Conservation (phyloP, 2,113 vertebrate genomes). For the Cromileptes altivelis region DNA sequence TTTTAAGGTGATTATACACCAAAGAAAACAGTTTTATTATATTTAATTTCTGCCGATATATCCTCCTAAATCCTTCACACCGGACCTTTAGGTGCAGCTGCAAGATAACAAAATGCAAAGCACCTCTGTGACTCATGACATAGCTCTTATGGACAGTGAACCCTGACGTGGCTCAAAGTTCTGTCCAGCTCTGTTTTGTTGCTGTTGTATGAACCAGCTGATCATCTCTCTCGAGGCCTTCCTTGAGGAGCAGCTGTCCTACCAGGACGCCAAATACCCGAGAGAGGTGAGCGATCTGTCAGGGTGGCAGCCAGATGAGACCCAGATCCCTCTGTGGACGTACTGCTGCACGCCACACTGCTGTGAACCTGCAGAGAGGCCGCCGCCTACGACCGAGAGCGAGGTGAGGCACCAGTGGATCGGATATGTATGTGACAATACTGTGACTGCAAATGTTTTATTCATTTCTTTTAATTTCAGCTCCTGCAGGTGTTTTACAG, state of each 20-base stretch:
- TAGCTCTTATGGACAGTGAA: too few species aligned
- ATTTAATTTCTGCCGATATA: too few species aligned
- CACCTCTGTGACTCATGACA: too few species aligned
- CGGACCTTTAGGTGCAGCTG: too few species aligned
- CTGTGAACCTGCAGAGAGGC: slow-evolving; percentile 70
- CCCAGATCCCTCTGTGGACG: slow-evolving; percentile 65
- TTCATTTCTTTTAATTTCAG: slow-evolving; percentile 69
- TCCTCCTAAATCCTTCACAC: too few species aligned
- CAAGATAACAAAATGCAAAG: too few species aligned
- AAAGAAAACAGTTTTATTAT: too few species aligned
- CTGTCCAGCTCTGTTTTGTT: not conserved
- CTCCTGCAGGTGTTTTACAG: slow-evolving; percentile 90
- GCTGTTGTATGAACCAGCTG: not conserved
- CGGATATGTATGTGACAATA: rapidly evolving
- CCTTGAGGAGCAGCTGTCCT: slow-evolving; percentile 67
- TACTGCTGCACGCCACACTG: slow-evolving; percentile 69
- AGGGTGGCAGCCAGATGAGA: slow-evolving; percentile 83
- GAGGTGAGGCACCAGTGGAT: slow-evolving; percentile 56
- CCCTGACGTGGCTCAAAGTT: not conserved
- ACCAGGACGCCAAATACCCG: slow-evolving; percentile 72
- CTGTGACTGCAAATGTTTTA: not conserved
- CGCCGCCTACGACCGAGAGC: slow-evolving; percentile 55
- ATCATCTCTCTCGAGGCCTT: slow-evolving; percentile 43
- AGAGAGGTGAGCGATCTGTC: slow-evolving; percentile 70
- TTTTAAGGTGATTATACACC: too few species aligned